Evolutionary conservation across 2,113 vertebrate species (phyloP).

Genomic region (Bufo bufo): DNA sequence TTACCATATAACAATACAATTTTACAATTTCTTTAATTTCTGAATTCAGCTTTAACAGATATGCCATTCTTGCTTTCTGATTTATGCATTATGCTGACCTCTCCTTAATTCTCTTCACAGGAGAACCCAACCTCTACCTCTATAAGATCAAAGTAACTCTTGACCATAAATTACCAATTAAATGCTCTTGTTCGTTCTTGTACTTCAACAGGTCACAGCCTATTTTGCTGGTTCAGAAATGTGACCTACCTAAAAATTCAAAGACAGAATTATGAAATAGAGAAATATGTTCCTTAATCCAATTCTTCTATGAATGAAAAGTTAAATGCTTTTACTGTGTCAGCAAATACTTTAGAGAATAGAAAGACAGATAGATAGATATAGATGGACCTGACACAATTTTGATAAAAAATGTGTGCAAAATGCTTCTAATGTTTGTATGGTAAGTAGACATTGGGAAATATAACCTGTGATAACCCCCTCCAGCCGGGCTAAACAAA

Average conservation of each 20-base stretch:
- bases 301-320: background rate
- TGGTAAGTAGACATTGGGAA: too few species aligned
- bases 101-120: constrained; percentile 15
- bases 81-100: constrained; percentile 6
- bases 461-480: too few species aligned
- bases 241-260: background rate
- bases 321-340: background rate
- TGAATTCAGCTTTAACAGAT: background rate
- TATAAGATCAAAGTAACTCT: background rate
- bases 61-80: constrained; percentile 29
- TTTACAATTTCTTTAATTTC: constrained; percentile 31
- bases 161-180: constrained; percentile 39
- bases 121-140: background rate
- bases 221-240: background rate
- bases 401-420: too few species aligned
- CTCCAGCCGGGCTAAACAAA: too few species aligned
- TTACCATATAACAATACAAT: constrained; percentile 10
- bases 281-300: background rate
- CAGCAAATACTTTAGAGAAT: too few species aligned
- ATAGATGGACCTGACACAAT: too few species aligned
- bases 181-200: constrained; percentile 4
- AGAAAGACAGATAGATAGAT: too few species aligned
- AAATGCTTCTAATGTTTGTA: too few species aligned
- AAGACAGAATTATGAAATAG: background rate
- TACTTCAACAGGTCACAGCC: constrained; percentile 30